These are phyloP conservation scores for Apis florea DNA, from an alignment of 1,140 invertebrate genomes.

Conservation along the genomic window DNA sequence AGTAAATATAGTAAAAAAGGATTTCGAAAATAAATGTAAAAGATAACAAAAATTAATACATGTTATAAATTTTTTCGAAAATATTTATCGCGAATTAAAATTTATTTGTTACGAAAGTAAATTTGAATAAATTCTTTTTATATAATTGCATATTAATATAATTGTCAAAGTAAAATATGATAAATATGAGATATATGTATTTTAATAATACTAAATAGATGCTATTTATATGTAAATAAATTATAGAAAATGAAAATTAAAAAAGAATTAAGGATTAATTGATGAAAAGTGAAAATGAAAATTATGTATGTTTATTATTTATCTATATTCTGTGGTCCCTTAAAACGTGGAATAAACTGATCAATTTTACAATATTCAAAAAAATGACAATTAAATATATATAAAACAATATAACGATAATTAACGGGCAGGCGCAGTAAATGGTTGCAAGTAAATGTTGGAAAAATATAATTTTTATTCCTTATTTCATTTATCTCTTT, in stretches of 20 bases:
- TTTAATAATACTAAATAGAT: neutral
- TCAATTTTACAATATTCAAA: slow-evolving; percentile 7
- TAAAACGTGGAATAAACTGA: slow-evolving; percentile 1
- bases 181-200: neutral
- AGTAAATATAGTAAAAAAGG: slow-evolving; percentile 70
- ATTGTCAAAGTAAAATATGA: neutral
- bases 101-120: neutral
- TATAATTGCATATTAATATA: neutral
- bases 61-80: neutral
- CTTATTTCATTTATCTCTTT: slow-evolving; percentile 45
- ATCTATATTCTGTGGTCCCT: slow-evolving; percentile 49
- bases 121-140: neutral
- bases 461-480: slow-evolving; percentile 75
- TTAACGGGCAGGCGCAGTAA: slow-evolving; percentile 47
- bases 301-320: slow-evolving; percentile 48
- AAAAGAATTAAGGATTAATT: slow-evolving; percentile 1
- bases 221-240: neutral
- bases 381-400: slow-evolving; percentile 21
- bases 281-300: slow-evolving; percentile 35
- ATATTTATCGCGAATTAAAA: slow-evolving; percentile 1
- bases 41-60: neutral
- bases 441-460: slow-evolving; percentile 64
- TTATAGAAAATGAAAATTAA: neutral
- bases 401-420: slow-evolving; percentile 34
- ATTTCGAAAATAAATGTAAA: slow-evolving; percentile 11